Conservation (phyloP, 2,113 vertebrate genomes). For the Nothocercus nigrocapillus region DNA sequence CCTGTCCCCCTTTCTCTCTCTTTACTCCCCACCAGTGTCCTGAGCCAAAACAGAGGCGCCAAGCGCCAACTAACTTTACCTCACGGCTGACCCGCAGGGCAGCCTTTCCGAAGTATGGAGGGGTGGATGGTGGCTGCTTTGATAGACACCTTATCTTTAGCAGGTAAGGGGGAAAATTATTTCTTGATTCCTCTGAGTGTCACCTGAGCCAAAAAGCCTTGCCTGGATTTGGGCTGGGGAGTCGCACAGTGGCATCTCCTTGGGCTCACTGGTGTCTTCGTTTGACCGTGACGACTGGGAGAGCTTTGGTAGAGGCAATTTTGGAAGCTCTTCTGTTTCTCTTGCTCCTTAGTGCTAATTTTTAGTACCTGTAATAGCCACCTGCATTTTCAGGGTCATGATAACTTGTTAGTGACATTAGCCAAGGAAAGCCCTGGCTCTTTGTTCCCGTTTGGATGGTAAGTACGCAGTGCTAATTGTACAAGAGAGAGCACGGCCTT, state of each 20-base stretch:
- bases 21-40: conserved; percentile 99
- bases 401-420: not conserved
- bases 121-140: conserved; percentile 97
- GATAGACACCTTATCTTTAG: conserved; percentile 98
- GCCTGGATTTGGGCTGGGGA: not conserved
- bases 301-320: not conserved
- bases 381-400: not conserved
- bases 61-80: conserved; percentile 96
- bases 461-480: not conserved
- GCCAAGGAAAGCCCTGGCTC: not conserved
- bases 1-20: conserved; percentile 98
- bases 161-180: conserved; percentile 82
- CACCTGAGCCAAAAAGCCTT: not conserved
- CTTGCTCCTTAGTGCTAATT: not conserved
- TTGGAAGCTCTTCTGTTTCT: not conserved
- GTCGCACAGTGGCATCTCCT: not conserved
- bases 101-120: conserved; percentile 96
- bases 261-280: not conserved
- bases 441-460: not conserved
- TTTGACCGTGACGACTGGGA: not conserved
- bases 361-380: not conserved
- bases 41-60: conserved; percentile 97
- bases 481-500: not conserved
- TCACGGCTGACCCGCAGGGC: conserved; percentile 93
- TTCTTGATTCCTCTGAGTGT: not conserved